Evolutionary conservation across 1,140 invertebrate genomes (phyloP), one percentile per base, ranked within the genome.

Genomic region (Euura lappo): DNA sequence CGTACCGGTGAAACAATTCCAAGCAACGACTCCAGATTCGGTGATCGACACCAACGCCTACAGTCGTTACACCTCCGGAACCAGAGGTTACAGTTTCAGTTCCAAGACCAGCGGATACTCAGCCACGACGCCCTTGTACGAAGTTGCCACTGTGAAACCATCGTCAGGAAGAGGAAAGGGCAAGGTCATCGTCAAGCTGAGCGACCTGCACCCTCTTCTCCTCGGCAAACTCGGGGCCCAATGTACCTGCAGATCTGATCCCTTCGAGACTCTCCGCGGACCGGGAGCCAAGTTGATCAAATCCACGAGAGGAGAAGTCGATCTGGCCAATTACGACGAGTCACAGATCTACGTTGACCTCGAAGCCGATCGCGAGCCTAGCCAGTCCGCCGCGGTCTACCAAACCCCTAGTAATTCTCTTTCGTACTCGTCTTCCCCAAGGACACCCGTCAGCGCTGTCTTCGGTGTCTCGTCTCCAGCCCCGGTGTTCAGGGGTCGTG

Each of bases 211-310:
- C 82, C 92, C 93, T 2, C 83, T 94, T 10, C 84, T 94, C 8
- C 87, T 93, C 0, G 89, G 90, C 47, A 94, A 94, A 86, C 83
- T 94, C 8, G 91, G 92, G 2, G 92, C 93, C 6, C 92, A 94
- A 60, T 94, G 93, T 75, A 93, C 92, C 47, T 94, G 93, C 77
- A 90, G 90, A 76, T 91, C 91, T 0, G 92, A 93, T 80, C 89
- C 91, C 0, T 84, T 93, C 44, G 81, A 82, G 1, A 80, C 76
- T 10, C 81, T 86, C 72, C 79, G 81, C 1, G 84, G 82, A 28
- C 79, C 83, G 43, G 79, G 77, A 0, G 78, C 75, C 71, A 70
- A 79, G 1, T 42, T 79, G 28, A 85, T 88, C 0, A 74, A 83
- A n/a, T 88, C 86, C 5, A 80, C 83, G 2, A 84, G 75, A 13